Percentiles rank a stretch among this genome's conserved stretches.
Evolutionary conservation across 2,113 vertebrate genomes (phyloP).

Genomic region (Lutjanus erythropterus): DNA sequence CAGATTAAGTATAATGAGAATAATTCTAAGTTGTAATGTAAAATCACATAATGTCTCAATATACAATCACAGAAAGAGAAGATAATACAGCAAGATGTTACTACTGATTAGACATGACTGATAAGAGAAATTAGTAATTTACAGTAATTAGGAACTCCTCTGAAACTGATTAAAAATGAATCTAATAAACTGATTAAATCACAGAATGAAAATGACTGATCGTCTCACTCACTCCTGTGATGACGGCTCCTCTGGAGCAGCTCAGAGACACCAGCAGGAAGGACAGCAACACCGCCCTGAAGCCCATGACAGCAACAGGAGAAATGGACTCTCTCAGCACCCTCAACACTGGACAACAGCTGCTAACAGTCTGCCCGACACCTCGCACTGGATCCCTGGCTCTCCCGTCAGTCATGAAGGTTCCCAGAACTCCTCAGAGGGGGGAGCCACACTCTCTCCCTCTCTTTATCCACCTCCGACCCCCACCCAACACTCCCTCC

Average conservation of each 20-base stretch:
- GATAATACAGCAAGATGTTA: background rate
- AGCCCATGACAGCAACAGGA: conserved; percentile 80
- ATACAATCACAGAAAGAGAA: background rate
- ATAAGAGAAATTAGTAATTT: too few relatives aligned
- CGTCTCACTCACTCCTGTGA: conserved; percentile 86
- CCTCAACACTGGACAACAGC: conserved; percentile 48
- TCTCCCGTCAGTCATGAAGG: conserved; percentile 44
- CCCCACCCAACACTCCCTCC: conserved; percentile 47
- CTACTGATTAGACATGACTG: background rate
- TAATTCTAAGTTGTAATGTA: background rate
- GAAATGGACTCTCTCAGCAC: conserved; percentile 34
- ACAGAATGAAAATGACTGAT: background rate
- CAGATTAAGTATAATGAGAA: background rate
- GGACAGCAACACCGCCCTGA: conserved; percentile 77
- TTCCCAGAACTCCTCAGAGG: conserved; percentile 60
- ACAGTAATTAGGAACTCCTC: too few relatives aligned
- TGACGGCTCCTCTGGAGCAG: conserved; percentile 83
- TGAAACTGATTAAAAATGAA: too few relatives aligned
- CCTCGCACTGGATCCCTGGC: conserved; percentile 37
- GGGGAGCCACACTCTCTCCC: conserved; percentile 44
- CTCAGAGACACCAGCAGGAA: conserved; percentile 81
- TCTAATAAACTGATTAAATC: too few relatives aligned
- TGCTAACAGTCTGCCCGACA: conserved; percentile 31
- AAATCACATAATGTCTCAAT: background rate
- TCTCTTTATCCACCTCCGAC: conserved; percentile 79